These are phyloP conservation scores for Gymnogyps californianus DNA, from an alignment of 2,113 vertebrate genomes.

Conservation along the genomic window DNA sequence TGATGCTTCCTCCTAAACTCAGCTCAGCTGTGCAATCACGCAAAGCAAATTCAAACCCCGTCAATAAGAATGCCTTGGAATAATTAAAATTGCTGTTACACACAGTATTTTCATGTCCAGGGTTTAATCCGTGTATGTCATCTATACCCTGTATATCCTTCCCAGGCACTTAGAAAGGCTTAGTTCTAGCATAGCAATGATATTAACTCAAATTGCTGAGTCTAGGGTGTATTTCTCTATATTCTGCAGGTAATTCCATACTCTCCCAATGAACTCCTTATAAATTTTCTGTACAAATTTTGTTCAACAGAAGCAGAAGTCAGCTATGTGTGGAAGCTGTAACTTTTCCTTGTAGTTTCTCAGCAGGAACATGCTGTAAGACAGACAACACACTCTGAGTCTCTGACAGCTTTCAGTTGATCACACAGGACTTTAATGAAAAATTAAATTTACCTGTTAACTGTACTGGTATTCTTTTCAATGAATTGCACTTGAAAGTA, in stretches of 20 bases:
- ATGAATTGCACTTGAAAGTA: conserved; percentile 46
- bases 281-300: neutral
- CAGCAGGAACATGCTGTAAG: neutral
- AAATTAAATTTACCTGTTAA: neutral
- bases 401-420: neutral
- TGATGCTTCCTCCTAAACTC: neutral
- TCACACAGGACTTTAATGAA: neutral
- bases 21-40: neutral
- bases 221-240: neutral
- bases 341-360: neutral
- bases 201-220: neutral
- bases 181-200: neutral
- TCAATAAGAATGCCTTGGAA: neutral
- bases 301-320: neutral
- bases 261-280: neutral
- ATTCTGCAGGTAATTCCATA: neutral
- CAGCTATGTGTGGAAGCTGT: neutral
- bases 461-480: neutral
- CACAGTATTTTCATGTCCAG: neutral
- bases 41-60: neutral
- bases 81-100: neutral
- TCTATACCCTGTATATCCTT: neutral
- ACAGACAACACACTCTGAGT: neutral
- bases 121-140: neutral
- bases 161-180: conserved; percentile 27